Evolutionary conservation across 2,888 invertebrate species (phyloP), one percentile per base, ranked within the genome.

Genomic region (Phragmatobia fuliginosa): DNA sequence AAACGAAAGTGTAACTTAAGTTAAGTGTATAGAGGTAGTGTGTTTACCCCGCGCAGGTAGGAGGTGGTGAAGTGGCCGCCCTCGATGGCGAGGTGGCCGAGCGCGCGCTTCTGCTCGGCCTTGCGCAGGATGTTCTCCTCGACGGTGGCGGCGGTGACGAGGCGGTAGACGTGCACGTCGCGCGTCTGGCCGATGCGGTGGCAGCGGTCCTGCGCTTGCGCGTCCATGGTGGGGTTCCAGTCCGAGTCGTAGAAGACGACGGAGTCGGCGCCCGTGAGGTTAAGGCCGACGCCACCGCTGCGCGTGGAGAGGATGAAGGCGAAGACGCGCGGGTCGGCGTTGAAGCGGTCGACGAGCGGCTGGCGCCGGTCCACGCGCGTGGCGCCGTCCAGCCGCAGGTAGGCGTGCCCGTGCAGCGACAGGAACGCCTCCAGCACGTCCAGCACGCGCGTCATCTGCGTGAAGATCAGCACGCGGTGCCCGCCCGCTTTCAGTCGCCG

Each of bases 201-300:
- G 92, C 99, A 99, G 82, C 99, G 96, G 95, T 98, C 98, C 93
- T 98, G 98, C 77, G 98, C 98, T 88, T 94, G 94, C 74, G 99
- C 99, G 95, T 99, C 99, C 99, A 99, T 99, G 8, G 99, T 99
- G 66, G 99, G 99, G 96, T 99, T 99, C 99, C 99, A 99, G 95
- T 99, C 99, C 75, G 99, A 99, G 95, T 99, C 99, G 93, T 99
- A 99, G 96, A 99, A 99, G 90, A 99, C 98, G 81, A 99, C 99
- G 83, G 99, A 98, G 95, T 99, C 99, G 61, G 99, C 99, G 79
- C 99, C 99, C 45, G 99, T 99, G 81, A 99, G 96, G 96, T 99
- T 99, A 64, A 99, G 98, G 68, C 99, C 99, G 62, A 99, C 97
- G 85, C 99, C 99, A 85, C 99, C 99, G 68, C 99, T 99, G 72